Evolutionary conservation across 2,888 invertebrate genomes (phyloP).

Genomic region (Brachyopa scutellaris): DNA sequence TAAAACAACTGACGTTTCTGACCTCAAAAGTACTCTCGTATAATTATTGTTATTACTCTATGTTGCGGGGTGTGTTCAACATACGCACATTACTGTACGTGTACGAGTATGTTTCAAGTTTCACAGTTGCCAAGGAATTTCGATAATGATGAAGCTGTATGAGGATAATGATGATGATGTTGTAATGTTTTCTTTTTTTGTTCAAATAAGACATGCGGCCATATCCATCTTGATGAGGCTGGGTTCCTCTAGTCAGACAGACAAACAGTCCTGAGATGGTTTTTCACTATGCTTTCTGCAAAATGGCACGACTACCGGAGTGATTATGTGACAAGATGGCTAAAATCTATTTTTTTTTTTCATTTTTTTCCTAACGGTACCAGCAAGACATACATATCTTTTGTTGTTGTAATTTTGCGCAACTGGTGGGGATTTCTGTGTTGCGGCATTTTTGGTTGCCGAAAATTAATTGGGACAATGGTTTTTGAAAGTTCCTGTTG

Average conservation of each 20-base stretch:
- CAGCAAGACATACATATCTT: no score
- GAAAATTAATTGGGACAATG: slow-evolving; percentile 69
- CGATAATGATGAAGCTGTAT: slow-evolving; percentile 54
- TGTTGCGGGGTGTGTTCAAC: neutral
- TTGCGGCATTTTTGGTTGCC: neutral
- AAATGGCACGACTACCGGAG: slow-evolving; percentile 45
- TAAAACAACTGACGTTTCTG: slow-evolving; percentile 24
- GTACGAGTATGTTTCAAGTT: neutral
- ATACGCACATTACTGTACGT: neutral
- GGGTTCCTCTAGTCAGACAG: slow-evolving; percentile 34
- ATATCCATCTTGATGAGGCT: slow-evolving; percentile 54
- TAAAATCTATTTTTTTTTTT: no score
- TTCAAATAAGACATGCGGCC: slow-evolving; percentile 45
- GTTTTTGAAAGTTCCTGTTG: slow-evolving; percentile 57
- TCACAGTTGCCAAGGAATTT: slow-evolving; percentile 61
- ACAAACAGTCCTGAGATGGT: slow-evolving; percentile 32
- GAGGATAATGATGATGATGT: slow-evolving; percentile 26
- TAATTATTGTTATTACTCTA: slow-evolving; percentile 1
- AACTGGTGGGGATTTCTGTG: slow-evolving; percentile 43
- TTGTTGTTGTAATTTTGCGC: slow-evolving; percentile 64
- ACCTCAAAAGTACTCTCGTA: slow-evolving; percentile 47
- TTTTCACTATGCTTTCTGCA: neutral
- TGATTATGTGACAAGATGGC: slow-evolving; percentile 58
- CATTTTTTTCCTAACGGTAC: no score
- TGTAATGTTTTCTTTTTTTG: neutral